Conservation (phyloP, 2,888 invertebrate genomes). For the Latheticus oryzae region DNA sequence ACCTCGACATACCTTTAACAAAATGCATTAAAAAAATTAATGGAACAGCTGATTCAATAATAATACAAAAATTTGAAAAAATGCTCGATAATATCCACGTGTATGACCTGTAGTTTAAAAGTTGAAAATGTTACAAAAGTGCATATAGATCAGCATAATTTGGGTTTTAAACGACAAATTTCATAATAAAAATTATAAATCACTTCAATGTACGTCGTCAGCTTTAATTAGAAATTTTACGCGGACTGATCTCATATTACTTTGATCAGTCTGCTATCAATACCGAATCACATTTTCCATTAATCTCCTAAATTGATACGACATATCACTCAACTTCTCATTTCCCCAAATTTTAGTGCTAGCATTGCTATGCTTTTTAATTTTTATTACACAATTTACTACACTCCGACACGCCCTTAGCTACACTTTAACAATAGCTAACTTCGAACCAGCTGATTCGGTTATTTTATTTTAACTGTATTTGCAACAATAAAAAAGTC, state of each 20-base stretch:
- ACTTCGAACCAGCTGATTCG: constrained; percentile 3
- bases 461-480: constrained; percentile 12
- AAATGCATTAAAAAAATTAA: constrained; percentile 13
- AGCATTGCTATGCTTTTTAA: too few species aligned
- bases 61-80: too few species aligned
- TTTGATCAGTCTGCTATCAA: constrained; percentile 12
- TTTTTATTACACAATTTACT: constrained; percentile 15
- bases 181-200: constrained; percentile 12
- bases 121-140: constrained; percentile 9
- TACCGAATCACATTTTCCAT: constrained; percentile 8
- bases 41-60: constrained; percentile 3
- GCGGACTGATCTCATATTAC: constrained; percentile 15
- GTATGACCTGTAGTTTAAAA: constrained; percentile 27
- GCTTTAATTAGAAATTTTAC: constrained; percentile 23
- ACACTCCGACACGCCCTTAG: constrained; percentile 20
- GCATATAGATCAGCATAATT: constrained; percentile 10
- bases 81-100: constrained; percentile 15
- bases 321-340: too few species aligned
- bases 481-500: constrained; percentile 30
- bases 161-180: neutral
- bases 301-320: too few species aligned
- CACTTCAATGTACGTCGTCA: neutral
- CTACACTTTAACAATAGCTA: constrained; percentile 15
- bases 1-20: constrained; percentile 1
- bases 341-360: too few species aligned